Conservation (phyloP, 2,888 invertebrate species). For the Nyleta sp. region DNA sequence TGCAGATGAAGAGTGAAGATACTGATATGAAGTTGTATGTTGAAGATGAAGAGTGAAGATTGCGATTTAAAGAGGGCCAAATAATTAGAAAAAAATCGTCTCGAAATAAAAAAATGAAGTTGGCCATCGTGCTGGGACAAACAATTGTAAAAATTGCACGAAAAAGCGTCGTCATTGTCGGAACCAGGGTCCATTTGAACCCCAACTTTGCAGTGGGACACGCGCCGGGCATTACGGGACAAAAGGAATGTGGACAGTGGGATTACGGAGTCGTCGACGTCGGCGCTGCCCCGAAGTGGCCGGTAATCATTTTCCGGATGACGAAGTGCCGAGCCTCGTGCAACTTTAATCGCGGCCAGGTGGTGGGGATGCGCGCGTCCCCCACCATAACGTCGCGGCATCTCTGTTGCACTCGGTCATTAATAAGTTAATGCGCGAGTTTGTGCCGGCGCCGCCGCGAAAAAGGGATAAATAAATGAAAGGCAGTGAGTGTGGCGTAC, state of each 20-base stretch:
- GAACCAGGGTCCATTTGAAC: background rate
- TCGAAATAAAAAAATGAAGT: no score
- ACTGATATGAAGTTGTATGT: no score
- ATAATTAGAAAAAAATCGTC: no score
- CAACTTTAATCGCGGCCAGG: constrained; percentile 47
- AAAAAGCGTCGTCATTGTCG: background rate
- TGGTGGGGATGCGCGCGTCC: constrained; percentile 6
- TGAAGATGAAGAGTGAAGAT: no score
- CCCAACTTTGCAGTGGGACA: constrained; percentile 16
- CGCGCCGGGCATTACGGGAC: constrained; percentile 60
- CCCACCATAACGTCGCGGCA: constrained; percentile 3
- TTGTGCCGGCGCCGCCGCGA: constrained; percentile 53
- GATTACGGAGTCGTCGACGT: constrained; percentile 36
- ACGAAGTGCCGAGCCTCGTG: constrained; percentile 32
- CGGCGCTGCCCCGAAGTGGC: constrained; percentile 15
- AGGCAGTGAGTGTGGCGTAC: constrained; percentile 58
- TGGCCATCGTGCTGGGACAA: background rate
- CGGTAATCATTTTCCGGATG: constrained; percentile 52
- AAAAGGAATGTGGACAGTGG: constrained; percentile 45
- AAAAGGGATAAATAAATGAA: constrained; percentile 64
- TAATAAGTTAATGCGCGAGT: constrained; percentile 63
- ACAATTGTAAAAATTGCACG: constrained; percentile 6
- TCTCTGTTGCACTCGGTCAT: constrained; percentile 26
- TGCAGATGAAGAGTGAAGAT: no score
- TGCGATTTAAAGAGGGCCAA: no score